Base-by-base conservation (phyloP, 2,797 vertebrate species). In the Scarus forsteni region DNA sequence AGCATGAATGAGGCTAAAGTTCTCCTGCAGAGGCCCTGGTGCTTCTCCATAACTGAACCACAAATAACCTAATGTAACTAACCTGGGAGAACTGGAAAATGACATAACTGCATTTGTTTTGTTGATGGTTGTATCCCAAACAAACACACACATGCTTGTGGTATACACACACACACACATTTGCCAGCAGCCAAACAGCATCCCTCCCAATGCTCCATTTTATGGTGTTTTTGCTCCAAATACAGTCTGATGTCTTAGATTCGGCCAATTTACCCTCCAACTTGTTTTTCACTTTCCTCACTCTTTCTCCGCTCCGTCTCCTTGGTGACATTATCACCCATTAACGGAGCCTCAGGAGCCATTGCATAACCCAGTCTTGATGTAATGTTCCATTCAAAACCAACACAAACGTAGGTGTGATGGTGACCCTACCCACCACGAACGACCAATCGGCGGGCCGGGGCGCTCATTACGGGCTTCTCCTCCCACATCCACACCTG, bases 351-450 rank as follows among this genome's bases (percentile, higher is more conserved):
- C 80, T 70, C 76, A 5, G 1, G 27, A 60, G 82, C 56, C 54
- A 40, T 92, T 93, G 88, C 81, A n/a, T 91, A 90, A 93, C 48
- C 34, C 7, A 9, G 75, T 79, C 83, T 83, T 88, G 66, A 66
- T 83, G 80, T 81, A 92, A 92, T 93, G 91, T 93, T 91, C 90
- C 90, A 66, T 82, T 85, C 59, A 81, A 77, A 64, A 63, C 13
- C 44, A 86, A 77, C 80, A 82, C 88, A 85, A 86, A 88, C 51
- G 73, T 79, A 92, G 81, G 87, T 85, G 87, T 85, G 76, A 90
- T 85, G 10, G 76, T 35, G 8, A 77, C 73, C 71, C 87, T 58
- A 3, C 88, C 89, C 88, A 73, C 85, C 1, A 12, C 8, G 48
- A 0, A 0, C 0, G 43, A 38, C 92, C 92, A 91, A 92, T 92